Evolutionary conservation across 2,113 vertebrate species (phyloP).

Genomic region (Hydrolagus affinis): DNA sequence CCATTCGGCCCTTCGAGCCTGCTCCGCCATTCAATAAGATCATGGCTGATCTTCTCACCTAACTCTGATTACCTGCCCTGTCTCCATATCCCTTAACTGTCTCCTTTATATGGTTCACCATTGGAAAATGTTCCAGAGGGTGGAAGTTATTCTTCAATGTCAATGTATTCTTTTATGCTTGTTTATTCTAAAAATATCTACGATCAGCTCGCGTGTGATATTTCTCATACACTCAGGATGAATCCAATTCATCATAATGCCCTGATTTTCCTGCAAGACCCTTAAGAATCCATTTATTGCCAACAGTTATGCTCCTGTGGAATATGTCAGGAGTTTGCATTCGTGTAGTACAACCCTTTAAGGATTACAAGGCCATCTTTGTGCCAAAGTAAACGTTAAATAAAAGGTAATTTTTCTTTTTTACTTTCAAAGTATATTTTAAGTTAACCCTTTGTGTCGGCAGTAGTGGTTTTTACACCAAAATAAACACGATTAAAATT

Average conservation of each 20-base stretch:
- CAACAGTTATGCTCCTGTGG: conserved; percentile 13
- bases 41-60: no score
- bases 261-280: neutral
- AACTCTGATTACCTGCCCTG: no score
- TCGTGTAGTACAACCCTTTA: conserved; percentile 3
- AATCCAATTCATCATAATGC: conserved; percentile 11
- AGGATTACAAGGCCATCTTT: neutral
- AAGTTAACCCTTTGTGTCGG: conserved; percentile 2
- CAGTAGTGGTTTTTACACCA: neutral
- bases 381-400: conserved; percentile 25
- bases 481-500: neutral
- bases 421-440: conserved; percentile 7
- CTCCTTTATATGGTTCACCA: neutral
- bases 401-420: neutral
- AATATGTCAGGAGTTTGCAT: conserved; percentile 18
- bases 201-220: neutral
- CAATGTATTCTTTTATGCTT: neutral
- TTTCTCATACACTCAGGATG: conserved; percentile 15
- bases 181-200: neutral
- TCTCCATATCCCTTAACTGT: no score
- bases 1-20: no score
- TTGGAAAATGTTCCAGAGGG: neutral
- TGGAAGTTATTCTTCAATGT: conserved; percentile 5
- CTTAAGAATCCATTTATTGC: conserved; percentile 19
- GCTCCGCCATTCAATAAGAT: no score